phyloP scores from a whole-genome alignment of 1,140 invertebrate genomes.

The Melanaphis sacchari region DNA sequence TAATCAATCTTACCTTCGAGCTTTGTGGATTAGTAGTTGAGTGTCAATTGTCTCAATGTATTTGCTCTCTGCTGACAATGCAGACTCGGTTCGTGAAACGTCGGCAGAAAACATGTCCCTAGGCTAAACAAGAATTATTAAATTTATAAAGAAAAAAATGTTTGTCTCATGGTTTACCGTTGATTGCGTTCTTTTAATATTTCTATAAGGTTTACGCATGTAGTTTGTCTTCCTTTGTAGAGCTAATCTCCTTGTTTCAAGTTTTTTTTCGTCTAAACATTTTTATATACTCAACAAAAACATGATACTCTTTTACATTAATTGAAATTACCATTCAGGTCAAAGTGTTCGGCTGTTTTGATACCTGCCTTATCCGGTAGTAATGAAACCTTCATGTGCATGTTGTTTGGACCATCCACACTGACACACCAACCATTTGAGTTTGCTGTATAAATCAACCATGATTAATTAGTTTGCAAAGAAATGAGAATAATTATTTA shows the following conservation, averaged over 20 bases:
- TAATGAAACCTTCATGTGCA: slow-evolving; percentile 51
- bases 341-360: background rate
- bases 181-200: slow-evolving; percentile 43
- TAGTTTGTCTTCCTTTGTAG: slow-evolving; percentile 38
- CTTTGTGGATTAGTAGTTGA: slow-evolving; percentile 37
- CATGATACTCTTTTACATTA: background rate
- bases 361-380: slow-evolving; percentile 21
- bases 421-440: slow-evolving; percentile 45
- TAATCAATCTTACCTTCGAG: slow-evolving; percentile 23
- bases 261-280: slow-evolving; percentile 44
- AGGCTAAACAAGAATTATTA: background rate
- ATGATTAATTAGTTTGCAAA: background rate
- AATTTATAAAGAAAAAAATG: background rate
- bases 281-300: slow-evolving; percentile 19
- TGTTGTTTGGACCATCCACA: slow-evolving; percentile 50
- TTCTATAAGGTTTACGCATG: background rate
- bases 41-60: slow-evolving; percentile 52
- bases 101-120: slow-evolving; percentile 24
- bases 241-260: background rate
- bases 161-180: background rate
- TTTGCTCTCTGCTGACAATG: slow-evolving; percentile 47
- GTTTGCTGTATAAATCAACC: background rate
- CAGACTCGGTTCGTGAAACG: slow-evolving; percentile 28
- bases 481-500: too few relatives aligned
- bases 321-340: slow-evolving; percentile 6